phyloP scores from a whole-genome alignment of 1,140 invertebrate genomes.

The Neodiprion virginianus region DNA sequence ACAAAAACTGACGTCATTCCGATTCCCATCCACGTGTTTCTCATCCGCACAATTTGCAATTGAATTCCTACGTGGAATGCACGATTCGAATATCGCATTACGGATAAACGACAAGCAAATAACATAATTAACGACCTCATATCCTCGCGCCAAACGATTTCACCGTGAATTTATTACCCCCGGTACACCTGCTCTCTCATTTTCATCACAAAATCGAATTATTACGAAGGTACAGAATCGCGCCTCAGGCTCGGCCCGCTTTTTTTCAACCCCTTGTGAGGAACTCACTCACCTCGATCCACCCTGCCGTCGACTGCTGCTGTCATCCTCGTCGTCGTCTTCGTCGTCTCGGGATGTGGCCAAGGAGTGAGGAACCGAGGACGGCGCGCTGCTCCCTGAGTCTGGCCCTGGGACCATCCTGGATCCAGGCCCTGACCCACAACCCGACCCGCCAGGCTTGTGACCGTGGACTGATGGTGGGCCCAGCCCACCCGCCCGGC shows the following conservation, averaged over 20 bases:
- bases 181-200: neutral
- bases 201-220: neutral
- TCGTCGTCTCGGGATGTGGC: conserved; percentile 58
- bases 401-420: conserved; percentile 58
- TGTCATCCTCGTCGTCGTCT: conserved; percentile 58
- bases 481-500: conserved; percentile 52
- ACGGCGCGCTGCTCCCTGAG: conserved; percentile 58
- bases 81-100: no score
- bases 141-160: no score
- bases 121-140: no score
- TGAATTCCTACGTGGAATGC: neutral
- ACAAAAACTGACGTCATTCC: neutral
- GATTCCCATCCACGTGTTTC: neutral
- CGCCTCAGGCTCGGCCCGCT: no score
- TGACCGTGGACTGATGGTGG: conserved; percentile 41
- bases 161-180: no score
- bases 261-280: neutral
- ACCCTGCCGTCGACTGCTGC: conserved; percentile 49
- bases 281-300: conserved; percentile 47
- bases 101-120: no score
- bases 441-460: conserved; percentile 32
- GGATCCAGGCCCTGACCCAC: conserved; percentile 39
- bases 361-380: conserved; percentile 56
- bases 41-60: neutral
- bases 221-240: neutral